Conservation (phyloP, 2,113 vertebrate species). For the Lophius piscatorius region DNA sequence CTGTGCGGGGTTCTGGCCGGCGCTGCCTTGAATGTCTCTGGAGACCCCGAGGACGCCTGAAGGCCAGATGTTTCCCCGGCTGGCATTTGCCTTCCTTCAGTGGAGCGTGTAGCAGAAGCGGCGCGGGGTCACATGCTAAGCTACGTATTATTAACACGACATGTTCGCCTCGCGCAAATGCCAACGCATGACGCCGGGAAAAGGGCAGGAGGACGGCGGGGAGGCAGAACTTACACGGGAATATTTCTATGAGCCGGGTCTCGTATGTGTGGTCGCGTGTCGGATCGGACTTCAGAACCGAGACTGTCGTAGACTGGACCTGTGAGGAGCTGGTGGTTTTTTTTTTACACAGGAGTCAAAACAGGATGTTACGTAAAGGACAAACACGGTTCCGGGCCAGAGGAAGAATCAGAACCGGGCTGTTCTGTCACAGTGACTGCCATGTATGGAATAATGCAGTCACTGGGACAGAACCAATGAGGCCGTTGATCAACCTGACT, state of each 20-base stretch:
- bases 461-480: too few species aligned
- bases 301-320: conserved; percentile 1
- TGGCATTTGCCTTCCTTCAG: conserved; percentile 37
- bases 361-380: not conserved
- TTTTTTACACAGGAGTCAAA: not conserved
- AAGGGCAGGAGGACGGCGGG: conserved; percentile 1
- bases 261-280: conserved; percentile 9
- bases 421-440: too few species aligned
- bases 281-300: conserved; percentile 2
- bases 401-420: not conserved
- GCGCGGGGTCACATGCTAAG: not conserved
- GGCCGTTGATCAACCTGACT: too few species aligned
- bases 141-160: conserved; percentile 12
- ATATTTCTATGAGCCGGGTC: not conserved
- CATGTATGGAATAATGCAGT: too few species aligned
- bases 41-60: conserved; percentile 14
- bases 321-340: conserved; percentile 5
- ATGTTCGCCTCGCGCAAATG: conserved; percentile 11
- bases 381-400: not conserved
- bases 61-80: conserved; percentile 20
- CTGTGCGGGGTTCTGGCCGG: not conserved
- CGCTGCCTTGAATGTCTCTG: conserved; percentile 16
- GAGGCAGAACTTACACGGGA: not conserved
- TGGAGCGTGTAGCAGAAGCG: accelerated
- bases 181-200: conserved; percentile 19